Evolutionary conservation across 2,888 invertebrate genomes (phyloP).

Genomic region (Idaea straminata): DNA sequence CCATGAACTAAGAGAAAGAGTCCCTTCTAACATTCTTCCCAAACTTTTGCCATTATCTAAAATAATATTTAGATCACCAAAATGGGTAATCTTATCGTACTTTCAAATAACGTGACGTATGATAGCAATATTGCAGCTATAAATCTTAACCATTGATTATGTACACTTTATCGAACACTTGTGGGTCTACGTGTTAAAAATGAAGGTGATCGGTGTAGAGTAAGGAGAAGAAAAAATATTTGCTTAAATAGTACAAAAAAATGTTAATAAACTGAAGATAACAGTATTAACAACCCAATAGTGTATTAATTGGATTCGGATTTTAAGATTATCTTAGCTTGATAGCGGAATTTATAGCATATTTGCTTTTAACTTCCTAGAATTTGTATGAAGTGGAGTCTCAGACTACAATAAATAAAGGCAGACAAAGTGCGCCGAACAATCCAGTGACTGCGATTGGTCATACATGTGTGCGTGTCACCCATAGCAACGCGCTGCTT

Average conservation of each 20-base stretch:
- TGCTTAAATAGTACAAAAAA: background rate
- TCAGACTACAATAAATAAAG: too few relatives aligned
- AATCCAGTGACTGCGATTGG: too few relatives aligned
- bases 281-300: background rate
- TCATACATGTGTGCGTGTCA: too few relatives aligned
- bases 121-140: conserved; percentile 23
- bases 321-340: background rate
- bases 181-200: conserved; percentile 8
- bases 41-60: background rate
- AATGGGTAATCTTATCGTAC: conserved; percentile 23
- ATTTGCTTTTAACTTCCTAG: too few relatives aligned
- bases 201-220: background rate
- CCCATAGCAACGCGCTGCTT: too few relatives aligned
- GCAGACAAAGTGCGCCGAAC: too few relatives aligned
- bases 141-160: conserved; percentile 24
- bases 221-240: background rate
- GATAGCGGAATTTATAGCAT: background rate
- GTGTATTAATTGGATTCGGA: background rate
- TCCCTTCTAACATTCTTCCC: background rate
- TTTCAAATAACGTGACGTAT: conserved; percentile 20
- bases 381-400: too few relatives aligned
- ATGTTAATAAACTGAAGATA: background rate
- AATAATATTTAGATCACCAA: conserved; percentile 9
- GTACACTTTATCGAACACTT: conserved; percentile 18
- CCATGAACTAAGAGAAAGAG: background rate